Percentiles rank a stretch among this genome's conserved stretches.
phyloP scores from a whole-genome alignment of 2,113 vertebrate genomes.

The Oceanites oceanicus region DNA sequence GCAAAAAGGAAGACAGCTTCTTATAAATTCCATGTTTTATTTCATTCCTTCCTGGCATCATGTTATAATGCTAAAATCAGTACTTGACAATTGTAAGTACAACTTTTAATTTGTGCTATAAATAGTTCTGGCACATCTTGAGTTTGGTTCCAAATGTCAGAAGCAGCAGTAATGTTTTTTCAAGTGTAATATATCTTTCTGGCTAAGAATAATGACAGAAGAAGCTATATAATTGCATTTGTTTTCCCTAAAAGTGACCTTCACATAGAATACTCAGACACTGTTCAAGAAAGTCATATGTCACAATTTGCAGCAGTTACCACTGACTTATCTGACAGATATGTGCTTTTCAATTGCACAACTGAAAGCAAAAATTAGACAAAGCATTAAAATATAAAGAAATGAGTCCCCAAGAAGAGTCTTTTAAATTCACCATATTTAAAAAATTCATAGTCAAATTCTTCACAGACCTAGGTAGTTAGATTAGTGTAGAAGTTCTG shows the following conservation, averaged over 20 bases:
- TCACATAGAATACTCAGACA: neutral
- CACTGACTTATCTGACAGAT: neutral
- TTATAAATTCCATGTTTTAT: neutral
- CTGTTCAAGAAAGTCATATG: neutral
- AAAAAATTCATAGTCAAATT: neutral
- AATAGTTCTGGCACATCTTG: neutral
- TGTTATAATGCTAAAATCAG: neutral
- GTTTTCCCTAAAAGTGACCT: neutral
- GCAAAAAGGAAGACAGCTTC: neutral
- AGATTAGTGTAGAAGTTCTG: neutral
- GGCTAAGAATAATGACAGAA: neutral
- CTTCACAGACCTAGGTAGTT: neutral
- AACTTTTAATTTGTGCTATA: neutral
- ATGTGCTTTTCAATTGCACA: neutral
- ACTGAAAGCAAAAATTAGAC: neutral
- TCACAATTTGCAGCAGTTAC: neutral
- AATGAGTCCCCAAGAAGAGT: neutral
- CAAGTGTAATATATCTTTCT: neutral
- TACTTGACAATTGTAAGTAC: neutral
- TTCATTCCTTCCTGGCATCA: neutral
- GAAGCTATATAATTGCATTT: neutral
- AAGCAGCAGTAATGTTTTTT: neutral
- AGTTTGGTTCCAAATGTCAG: neutral
- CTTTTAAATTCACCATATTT: neutral
- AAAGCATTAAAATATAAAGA: neutral